Conservation (phyloP, 2,888 invertebrate genomes). For the Dolichopus griseipennis region DNA sequence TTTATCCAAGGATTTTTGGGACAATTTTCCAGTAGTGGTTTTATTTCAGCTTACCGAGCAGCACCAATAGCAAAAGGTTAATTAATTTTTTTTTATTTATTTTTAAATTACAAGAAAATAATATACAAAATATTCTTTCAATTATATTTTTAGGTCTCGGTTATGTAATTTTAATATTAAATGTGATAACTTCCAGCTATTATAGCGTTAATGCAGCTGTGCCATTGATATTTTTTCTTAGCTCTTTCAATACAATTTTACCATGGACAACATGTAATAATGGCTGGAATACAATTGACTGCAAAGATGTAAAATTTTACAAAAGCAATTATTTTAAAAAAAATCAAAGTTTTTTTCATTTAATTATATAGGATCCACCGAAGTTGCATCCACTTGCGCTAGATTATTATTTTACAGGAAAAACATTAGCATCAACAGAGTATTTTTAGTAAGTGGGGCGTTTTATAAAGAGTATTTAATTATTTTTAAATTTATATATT, state of each 20-base stretch:
- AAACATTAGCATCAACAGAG: constrained; percentile 8
- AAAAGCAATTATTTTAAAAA: not conserved
- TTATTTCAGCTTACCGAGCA: constrained; percentile 65
- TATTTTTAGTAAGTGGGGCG: not conserved
- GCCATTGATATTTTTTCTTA: constrained; percentile 69
- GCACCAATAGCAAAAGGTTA: constrained; percentile 74
- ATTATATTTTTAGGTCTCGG: constrained; percentile 59
- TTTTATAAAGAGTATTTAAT: not conserved
- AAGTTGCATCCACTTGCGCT: not conserved
- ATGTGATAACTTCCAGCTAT: constrained; percentile 70
- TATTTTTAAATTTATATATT: too few relatives aligned
- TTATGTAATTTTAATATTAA: constrained; percentile 70
- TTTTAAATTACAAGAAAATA: not conserved
- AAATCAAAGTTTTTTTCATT: not conserved
- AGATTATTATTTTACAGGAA: not conserved
- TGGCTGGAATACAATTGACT: constrained; percentile 60
- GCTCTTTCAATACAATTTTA: constrained; percentile 55
- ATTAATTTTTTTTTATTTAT: not conserved
- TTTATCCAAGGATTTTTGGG: constrained; percentile 74
- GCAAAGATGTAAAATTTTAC: constrained; percentile 8
- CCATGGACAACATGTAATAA: constrained; percentile 76
- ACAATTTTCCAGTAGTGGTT: constrained; percentile 69
- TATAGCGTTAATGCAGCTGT: constrained; percentile 78
- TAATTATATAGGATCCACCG: not conserved
- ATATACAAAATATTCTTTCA: not conserved